Evolutionary conservation across 2,888 invertebrate species (phyloP).

Genomic region (Euproctis similis): DNA sequence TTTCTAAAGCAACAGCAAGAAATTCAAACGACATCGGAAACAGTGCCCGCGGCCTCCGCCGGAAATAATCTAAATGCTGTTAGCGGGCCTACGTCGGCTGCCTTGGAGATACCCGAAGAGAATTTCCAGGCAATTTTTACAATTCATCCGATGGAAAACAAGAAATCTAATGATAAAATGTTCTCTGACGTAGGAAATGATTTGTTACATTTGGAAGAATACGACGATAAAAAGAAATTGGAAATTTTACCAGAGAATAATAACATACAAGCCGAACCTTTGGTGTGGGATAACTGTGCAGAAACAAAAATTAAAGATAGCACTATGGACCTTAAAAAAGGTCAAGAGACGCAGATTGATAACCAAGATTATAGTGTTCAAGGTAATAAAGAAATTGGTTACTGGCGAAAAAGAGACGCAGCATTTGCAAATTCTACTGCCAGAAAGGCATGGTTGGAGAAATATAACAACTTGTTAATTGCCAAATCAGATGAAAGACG

Average conservation of each 20-base stretch:
- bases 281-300: conserved; percentile 58
- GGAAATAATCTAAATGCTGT: conserved; percentile 65
- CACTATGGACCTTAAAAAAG: conserved; percentile 25
- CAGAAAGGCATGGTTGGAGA: conserved; percentile 48
- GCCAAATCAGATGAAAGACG: conserved; percentile 41
- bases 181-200: conserved; percentile 32
- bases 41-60: conserved; percentile 45
- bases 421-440: conserved; percentile 37
- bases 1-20: conserved; percentile 51
- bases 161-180: conserved; percentile 40
- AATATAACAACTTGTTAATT: conserved; percentile 44
- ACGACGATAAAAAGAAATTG: conserved; percentile 16
- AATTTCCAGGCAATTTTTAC: conserved; percentile 61
- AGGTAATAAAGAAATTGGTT: conserved; percentile 24
- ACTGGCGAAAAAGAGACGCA: conserved; percentile 52
- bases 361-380: conserved; percentile 31
- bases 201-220: conserved; percentile 32
- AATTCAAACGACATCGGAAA: conserved; percentile 56
- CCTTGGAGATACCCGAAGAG: conserved; percentile 35
- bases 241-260: conserved; percentile 12
- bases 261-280: conserved; percentile 31
- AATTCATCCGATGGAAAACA: conserved; percentile 41
- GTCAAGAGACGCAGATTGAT: conserved; percentile 35
- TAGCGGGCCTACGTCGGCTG: conserved; percentile 29
- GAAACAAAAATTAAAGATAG: conserved; percentile 42